Evolutionary conservation across 2,797 vertebrate genomes (phyloP), one percentile per base, ranked within the genome.

Genomic region (Distichodus sexfasciatus): DNA sequence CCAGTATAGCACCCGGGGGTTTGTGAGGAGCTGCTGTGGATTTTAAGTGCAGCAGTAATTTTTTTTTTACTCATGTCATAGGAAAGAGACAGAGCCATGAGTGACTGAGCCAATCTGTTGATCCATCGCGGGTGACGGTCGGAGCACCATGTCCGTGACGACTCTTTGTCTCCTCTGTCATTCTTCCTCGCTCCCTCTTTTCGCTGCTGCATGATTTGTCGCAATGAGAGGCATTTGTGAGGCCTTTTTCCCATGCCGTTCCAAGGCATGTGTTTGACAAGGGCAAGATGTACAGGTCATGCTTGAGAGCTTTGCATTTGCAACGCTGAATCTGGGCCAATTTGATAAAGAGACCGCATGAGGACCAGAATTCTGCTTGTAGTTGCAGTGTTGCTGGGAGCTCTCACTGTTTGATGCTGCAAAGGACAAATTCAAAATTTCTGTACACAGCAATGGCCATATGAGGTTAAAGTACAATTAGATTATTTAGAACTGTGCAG

Each of bases 201-300:
- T 14, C 11, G 6, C 19, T 2, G 3, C 28, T 14, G 4, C 33
- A 40, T 15, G 35, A 67, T 64, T 36, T 61, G 43, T 48, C 35
- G 46, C 59, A 31, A 43, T n/a, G 46, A 23, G n/a, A 36, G 33
- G 66, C 69, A 74, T 65, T 71, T 62, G 50, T 66, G 50, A 47
- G 38, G 23, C 69, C 35, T 67, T 50, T 66, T 67, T 65, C 47
- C 66, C 29, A 65, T 47, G 44, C 26, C 43, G 23, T 63, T 51
- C 57, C 74, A 51, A 36, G 19, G 69, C 10, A 19, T 51, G 59
- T 38, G 53, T 66, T 44, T 78, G 72, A 80, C 74, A 78, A 71
- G 47, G 54, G 69, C 71, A 54, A 71, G 53, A 73, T 76, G 71
- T 76, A 69, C 79, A 64, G 66, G 76, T 76, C 70, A 75, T 78